Evolutionary conservation across 2,888 invertebrate genomes (phyloP), one percentile per base, ranked within the genome.

Genomic region (Conops quadrifasciatus): DNA sequence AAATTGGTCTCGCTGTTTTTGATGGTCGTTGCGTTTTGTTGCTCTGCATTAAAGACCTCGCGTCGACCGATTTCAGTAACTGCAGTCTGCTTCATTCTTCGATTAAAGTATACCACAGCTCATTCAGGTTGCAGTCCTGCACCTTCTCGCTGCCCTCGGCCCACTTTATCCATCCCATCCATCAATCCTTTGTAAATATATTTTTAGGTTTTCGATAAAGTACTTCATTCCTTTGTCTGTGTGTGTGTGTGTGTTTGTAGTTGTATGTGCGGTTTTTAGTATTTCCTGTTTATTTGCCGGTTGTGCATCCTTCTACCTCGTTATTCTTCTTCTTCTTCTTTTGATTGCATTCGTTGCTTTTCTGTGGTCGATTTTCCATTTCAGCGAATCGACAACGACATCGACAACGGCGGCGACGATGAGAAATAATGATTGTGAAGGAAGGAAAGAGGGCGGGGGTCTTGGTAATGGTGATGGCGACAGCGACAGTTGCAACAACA

Each of bases 321-420:
- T 19, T 59, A 36, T 58, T 67, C 45, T 26, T 13, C 58, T 67
- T 36, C 28, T 45, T 5, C 47, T 26, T 15, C 49, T 24, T 70
- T 70, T 65, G 71, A 70, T 70, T 78, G 76, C 77, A 76, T 78
- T 79, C 79, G 77, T 73, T 75, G 58, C 77, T 77, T 76, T 81
- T 71, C 73, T 80, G 81, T 72, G 81, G 81, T 80, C 75, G 80
- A 77, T 78, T 78, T 81, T 79, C 80, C 80, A 80, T 81, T 81
- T 79, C 77, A 79, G 76, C 81, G 80, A 79, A 77, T 78, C 68
- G 67, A 28, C 73, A 71, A 74, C 9, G 36, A 7, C 36, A 9
- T 4, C 36, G 36, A 36, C 36, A 36, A 36, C 36, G 36, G 36
- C 36, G 36, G 36, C 9, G 36, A 36, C 36, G 36, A 36, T 36